phyloP scores from a whole-genome alignment of 2,888 invertebrate genomes.

The Psylliodes chrysocephalus region DNA sequence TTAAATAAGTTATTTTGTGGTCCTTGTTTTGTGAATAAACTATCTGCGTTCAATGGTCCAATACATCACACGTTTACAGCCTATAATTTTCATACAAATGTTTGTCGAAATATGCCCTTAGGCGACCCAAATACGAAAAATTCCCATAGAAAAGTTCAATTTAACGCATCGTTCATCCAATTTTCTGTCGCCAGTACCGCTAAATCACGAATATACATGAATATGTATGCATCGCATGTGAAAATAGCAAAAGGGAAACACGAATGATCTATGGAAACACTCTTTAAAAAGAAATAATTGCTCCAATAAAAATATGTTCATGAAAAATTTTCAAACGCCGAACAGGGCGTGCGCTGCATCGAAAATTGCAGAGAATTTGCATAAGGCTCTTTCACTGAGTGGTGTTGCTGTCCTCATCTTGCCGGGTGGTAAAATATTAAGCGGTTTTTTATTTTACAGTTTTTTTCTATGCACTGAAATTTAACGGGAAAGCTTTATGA shows the following conservation, averaged over 20 bases:
- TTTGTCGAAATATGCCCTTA: neutral
- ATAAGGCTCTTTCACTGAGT: constrained; percentile 8
- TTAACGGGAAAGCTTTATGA: too few species aligned
- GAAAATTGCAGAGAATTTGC: constrained; percentile 17
- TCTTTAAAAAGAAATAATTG: constrained; percentile 32
- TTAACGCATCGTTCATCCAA: constrained; percentile 10
- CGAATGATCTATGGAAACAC: constrained; percentile 33
- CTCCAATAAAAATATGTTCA: constrained; percentile 14
- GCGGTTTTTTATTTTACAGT: neutral
- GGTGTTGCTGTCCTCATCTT: constrained; percentile 10
- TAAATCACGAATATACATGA: constrained; percentile 9
- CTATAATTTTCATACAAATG: too few species aligned
- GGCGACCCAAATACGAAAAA: neutral
- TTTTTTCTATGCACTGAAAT: too few species aligned
- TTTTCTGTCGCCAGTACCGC: neutral
- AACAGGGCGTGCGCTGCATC: constrained; percentile 18
- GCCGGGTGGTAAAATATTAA: neutral
- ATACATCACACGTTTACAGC: too few species aligned
- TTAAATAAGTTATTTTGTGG: too few species aligned
- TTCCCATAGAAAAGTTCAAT: constrained; percentile 2
- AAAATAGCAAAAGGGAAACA: constrained; percentile 11
- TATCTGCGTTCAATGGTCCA: too few species aligned
- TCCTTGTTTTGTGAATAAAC: too few species aligned
- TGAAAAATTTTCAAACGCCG: constrained; percentile 18
- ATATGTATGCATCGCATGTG: constrained; percentile 16